Base-by-base conservation (phyloP, 1,140 invertebrate genomes). In the Eciton burchellii region DNA sequence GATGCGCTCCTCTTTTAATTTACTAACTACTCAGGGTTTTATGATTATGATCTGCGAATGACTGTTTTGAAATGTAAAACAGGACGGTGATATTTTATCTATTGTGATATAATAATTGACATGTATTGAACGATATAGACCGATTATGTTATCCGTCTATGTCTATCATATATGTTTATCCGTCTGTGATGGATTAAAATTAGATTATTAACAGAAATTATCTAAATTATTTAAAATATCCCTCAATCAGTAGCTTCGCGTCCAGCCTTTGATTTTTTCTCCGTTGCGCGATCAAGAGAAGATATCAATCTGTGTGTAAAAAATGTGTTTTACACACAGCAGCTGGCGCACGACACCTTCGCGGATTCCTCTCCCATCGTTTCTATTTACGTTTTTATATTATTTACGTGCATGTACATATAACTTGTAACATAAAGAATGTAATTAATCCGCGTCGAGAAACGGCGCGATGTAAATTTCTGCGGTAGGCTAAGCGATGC, bases 71-170 rank as follows among this genome's bases (percentile, higher is more conserved):
- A 47, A 63, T n/a, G 14, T 65, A 76, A 74, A 74, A 49, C 41
- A 65, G 43, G 49, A 76, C 35, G 12, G 12, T 76, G 63, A 63
- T 76, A 76, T 76, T 76, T 76, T 76, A 65, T 76, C 59, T 76
- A 52, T 24, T 24, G 62, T 76, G 59, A 65, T 76, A 76, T 76
- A 59, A 76, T 52, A 65, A 76, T 76, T 49, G 60, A 49, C 3
- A 8, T 62, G 16, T 35, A 3, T 63, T 4, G 19, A 74, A 74
- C 2, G 19, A 49, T 4, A 16, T n/a, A 9, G 47, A 76, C 43
- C 59, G 63, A 26, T 65, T n/a, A n/a, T n/a, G n/a, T 60, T 41
- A 73, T 59, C 8, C 59, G n/a, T n/a, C n/a, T n/a, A n/a, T n/a
- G n/a, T n/a, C n/a, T n/a, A n/a, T n/a, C n/a, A n/a, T n/a, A n/a